These are phyloP conservation scores for Saccostrea echinata DNA, from an alignment of 1,140 invertebrate genomes.

Conservation along the genomic window DNA sequence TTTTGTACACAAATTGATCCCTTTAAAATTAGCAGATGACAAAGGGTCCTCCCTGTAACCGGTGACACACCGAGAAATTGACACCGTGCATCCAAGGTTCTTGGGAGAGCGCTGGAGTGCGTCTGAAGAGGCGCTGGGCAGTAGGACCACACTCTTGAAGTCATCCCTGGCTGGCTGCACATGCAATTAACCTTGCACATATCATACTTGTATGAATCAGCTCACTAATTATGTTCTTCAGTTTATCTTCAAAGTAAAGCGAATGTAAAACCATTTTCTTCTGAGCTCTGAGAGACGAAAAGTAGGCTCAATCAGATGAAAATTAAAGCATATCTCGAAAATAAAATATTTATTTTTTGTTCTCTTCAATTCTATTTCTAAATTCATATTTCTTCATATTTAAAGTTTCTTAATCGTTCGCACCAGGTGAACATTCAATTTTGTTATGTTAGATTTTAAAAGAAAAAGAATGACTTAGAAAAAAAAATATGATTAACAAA, in stretches of 20 bases:
- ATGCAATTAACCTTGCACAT: constrained; percentile 2
- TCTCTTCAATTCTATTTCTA: no score
- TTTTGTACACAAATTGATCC: constrained; percentile 39
- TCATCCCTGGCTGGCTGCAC: background rate
- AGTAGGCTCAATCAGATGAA: no score
- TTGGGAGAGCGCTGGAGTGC: background rate
- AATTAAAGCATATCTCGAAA: no score
- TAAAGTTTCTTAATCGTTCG: no score
- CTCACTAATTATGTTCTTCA: background rate
- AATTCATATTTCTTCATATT: no score
- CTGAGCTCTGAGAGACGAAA: no score
- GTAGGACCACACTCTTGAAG: constrained; percentile 6
- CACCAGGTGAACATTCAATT: no score
- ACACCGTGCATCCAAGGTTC: constrained; percentile 3
- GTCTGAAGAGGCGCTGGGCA: background rate
- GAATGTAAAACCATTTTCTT: no score
- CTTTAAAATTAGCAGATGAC: constrained; percentile 27
- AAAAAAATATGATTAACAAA: no score
- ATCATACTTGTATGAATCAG: background rate
- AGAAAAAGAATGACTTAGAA: no score
- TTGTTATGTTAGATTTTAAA: no score
- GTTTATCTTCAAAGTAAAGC: constrained; percentile 30
- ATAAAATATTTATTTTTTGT: no score
- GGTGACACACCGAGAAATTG: constrained; percentile 1
- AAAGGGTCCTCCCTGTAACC: background rate